A percentile compares a stretch with the other conserved stretches of the same genome.
These are phyloP conservation scores for Theonella swinhoei DNA, from an alignment of 37 sponge, comb jelly and placozoan species.

Conservation along the genomic window DNA sequence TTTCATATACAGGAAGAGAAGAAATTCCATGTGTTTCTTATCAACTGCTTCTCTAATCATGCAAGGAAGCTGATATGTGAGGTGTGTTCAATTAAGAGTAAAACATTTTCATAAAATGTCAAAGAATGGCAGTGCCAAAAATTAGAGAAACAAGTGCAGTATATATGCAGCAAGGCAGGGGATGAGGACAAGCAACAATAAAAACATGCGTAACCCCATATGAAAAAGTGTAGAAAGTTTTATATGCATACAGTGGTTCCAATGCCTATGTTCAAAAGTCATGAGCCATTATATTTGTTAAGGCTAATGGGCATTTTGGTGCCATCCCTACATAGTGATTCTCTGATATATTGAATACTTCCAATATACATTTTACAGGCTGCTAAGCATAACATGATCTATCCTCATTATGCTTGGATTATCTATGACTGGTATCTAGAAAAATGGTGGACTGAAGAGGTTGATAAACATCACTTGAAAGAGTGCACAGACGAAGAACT, in stretches of 20 bases:
- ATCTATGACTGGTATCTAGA: conserved; percentile 25
- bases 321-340: too few relatives aligned
- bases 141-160: too few relatives aligned
- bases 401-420: conserved; percentile 44
- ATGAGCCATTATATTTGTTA: too few relatives aligned
- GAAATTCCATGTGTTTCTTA: conserved; percentile 21
- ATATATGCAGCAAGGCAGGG: too few relatives aligned
- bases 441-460: conserved; percentile 22
- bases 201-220: too few relatives aligned
- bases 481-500: conserved; percentile 17
- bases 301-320: too few relatives aligned
- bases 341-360: not conserved
- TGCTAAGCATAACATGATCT: not conserved
- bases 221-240: not conserved
- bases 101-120: too few relatives aligned
- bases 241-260: not conserved
- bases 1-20: not conserved
- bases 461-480: not conserved
- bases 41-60: conserved; percentile 14
- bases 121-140: too few relatives aligned
- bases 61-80: conserved; percentile 30
- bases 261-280: too few relatives aligned
- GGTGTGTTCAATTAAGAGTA: too few relatives aligned
- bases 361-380: conserved; percentile 6
- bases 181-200: too few relatives aligned